Evolutionary conservation across 1,140 invertebrate genomes (phyloP), one percentile per base, ranked within the genome.

Genomic region (Asobara japonica): DNA sequence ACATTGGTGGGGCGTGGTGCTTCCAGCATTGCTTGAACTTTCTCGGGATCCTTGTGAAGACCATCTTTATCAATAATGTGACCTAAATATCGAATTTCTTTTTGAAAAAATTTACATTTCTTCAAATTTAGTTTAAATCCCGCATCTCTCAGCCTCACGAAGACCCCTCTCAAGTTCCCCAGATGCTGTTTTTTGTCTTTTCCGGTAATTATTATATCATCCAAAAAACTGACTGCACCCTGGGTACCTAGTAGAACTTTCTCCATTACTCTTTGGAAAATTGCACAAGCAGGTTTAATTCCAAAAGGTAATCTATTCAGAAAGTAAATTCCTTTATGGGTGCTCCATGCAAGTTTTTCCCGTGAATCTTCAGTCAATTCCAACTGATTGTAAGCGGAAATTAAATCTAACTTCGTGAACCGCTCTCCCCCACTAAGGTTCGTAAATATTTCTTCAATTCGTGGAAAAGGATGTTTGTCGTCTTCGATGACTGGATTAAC

Each of bases 21-120:
- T 3, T 83, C 71, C 29, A 71, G 11, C 13, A 89, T 81, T 5
- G 82, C 78, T 61, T 78, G 66, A 0, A 86, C 76, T 69, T 89
- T 89, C 10, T 77, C 76, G 5, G 82, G 79, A 76, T 82, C 78
- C 38, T 84, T 83, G 31, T 77, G 68, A 11, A 88, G 74, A 8
- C 80, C 82, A 0, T 80, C 65, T 25, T 76, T 77, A 56, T 76
- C 71, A 22, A 88, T 81, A 2, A 80, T 75, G 62, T 82, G 80
- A 0, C 87, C 86, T 13, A 88, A 70, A 72, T 83, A 88, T 20
- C 70, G 79, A 4, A 89, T 74, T 33, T 75, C 74, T 3, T 66
- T 29, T 62, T 77, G 22, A 29, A 84, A 84, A 73, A 88, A 84
- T 22, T 77, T 65, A 70, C 84, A 85, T 74, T 89, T 87, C 22